phyloP scores from a whole-genome alignment of 2,797 vertebrate species.

The Clamator glandarius region DNA sequence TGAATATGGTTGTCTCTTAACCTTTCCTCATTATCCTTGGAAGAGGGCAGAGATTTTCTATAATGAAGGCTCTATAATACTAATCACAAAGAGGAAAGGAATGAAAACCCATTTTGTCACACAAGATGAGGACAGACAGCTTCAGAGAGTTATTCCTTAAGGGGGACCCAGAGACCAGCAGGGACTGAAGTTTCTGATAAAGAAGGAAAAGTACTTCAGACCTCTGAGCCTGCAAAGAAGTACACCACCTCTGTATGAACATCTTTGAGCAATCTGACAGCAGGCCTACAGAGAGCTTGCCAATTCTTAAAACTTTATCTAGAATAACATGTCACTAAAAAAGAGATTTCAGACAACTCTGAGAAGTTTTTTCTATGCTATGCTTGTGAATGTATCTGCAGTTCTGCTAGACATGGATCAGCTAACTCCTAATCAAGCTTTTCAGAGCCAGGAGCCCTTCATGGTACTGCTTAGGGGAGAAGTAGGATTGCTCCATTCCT shows the following conservation, averaged over 20 bases:
- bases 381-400: not conserved
- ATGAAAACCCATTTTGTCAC: not conserved
- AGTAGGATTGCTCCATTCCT: not conserved
- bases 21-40: not conserved
- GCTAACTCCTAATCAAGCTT: not conserved
- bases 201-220: not conserved
- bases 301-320: not conserved
- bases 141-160: not conserved
- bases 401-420: not conserved
- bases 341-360: not conserved
- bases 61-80: not conserved
- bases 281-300: not conserved
- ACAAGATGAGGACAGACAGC: not conserved
- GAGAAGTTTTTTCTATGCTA: not conserved
- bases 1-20: not conserved
- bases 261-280: not conserved
- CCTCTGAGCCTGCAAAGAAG: not conserved
- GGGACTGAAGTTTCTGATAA: not conserved
- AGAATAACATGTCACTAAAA: not conserved
- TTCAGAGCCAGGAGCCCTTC: not conserved
- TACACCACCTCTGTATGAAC: not conserved
- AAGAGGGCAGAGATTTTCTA: not conserved
- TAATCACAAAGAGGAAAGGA: not conserved
- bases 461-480: not conserved
- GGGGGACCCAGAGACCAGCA: not conserved